Conservation (phyloP, 2,113 vertebrate genomes). For the Coturnix japonica region DNA sequence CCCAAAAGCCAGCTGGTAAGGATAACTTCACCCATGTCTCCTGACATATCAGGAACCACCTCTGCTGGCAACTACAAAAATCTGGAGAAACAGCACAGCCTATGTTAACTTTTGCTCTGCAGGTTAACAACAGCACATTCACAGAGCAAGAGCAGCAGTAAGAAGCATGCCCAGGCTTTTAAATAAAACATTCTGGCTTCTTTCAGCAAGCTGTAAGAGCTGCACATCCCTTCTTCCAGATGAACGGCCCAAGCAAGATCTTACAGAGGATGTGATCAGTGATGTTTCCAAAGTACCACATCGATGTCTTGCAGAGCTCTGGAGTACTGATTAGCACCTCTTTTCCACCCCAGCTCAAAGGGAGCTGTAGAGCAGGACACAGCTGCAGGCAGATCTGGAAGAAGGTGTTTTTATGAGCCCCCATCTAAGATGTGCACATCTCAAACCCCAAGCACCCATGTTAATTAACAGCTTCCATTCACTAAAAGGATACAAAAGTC, state of each 20-base stretch:
- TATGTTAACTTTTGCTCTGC: background rate
- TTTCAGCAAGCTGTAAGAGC: background rate
- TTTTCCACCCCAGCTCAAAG: background rate
- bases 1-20: background rate
- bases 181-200: background rate
- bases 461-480: conserved; percentile 8
- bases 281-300: background rate
- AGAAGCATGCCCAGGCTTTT: background rate
- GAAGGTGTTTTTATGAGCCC: background rate
- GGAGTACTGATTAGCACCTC: conserved; percentile 1
- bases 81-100: background rate
- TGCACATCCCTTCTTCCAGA: background rate
- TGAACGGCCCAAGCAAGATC: background rate
- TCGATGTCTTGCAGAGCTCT: background rate
- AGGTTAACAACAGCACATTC: background rate
- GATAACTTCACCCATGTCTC: background rate
- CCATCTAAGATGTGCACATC: background rate
- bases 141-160: background rate
- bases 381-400: background rate
- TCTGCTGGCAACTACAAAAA: background rate
- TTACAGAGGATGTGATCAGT: background rate
- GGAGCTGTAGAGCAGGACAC: background rate
- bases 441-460: background rate
- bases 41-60: background rate
- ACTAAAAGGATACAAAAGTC: background rate